Conservation (phyloP, 2,113 vertebrate genomes). For the human region DNA sequence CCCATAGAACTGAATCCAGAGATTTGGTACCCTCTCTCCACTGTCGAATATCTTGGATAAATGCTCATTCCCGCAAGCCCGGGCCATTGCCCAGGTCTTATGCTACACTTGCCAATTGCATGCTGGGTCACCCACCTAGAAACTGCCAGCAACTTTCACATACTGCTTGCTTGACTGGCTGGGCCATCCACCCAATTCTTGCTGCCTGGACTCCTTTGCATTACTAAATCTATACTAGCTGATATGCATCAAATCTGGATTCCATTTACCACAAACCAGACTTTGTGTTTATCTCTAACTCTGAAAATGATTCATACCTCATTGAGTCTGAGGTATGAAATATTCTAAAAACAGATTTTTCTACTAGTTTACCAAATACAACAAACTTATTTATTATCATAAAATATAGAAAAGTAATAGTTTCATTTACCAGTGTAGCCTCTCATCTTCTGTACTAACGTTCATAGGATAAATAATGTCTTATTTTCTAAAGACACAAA, state of each 20-base stretch:
- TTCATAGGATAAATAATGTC: not conserved
- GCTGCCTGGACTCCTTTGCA: not conserved
- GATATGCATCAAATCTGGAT: not conserved
- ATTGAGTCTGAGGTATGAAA: not conserved
- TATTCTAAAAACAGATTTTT: not conserved
- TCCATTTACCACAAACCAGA: not conserved
- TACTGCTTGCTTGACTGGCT: not conserved
- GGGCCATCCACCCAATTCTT: not conserved
- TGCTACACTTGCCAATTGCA: not conserved
- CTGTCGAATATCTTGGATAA: not conserved
- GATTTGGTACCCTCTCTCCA: no score
- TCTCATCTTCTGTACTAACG: not conserved
- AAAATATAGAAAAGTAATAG: not conserved
- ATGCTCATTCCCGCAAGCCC: no score
- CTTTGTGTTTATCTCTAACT: not conserved
- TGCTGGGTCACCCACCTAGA: not conserved
- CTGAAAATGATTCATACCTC: not conserved
- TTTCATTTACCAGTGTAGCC: not conserved
- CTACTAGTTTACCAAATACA: not conserved
- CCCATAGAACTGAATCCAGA: not conserved
- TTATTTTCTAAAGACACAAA: not conserved
- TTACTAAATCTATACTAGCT: not conserved
- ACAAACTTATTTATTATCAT: not conserved
- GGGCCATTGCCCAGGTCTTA: not conserved
- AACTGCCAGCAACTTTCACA: not conserved